Evolutionary conservation across 2,113 vertebrate genomes (phyloP).

Genomic region (Corythornis cristatus): DNA sequence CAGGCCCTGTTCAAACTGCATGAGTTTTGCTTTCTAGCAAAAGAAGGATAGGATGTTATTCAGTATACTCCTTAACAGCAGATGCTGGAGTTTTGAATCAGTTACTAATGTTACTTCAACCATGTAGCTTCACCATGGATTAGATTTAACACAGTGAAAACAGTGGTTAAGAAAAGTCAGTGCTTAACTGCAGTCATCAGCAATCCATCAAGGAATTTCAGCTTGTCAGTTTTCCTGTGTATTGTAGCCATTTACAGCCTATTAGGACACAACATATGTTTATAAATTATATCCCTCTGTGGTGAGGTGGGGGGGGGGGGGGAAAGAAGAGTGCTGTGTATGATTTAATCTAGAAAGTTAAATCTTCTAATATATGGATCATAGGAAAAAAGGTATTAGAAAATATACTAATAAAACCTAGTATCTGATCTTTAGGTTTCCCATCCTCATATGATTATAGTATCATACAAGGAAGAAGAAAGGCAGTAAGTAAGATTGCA

Average conservation of each 20-base stretch:
- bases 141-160: background rate
- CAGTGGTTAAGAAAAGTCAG: background rate
- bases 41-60: background rate
- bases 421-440: background rate
- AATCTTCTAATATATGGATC: background rate
- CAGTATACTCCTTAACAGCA: background rate
- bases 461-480: no score
- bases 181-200: background rate
- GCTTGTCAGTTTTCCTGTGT: background rate
- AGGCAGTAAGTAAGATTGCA: no score
- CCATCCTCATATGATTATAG: background rate
- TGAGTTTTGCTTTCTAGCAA: background rate
- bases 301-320: no score
- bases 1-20: background rate
- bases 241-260: background rate
- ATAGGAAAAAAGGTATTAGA: background rate
- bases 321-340: background rate
- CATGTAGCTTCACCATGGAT: background rate
- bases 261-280: background rate
- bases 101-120: background rate
- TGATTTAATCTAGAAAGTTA: background rate
- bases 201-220: constrained; percentile 11
- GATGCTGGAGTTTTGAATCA: background rate
- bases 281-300: background rate
- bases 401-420: background rate